Percentiles rank a stretch among this genome's conserved stretches.
These are phyloP conservation scores for Hyppa rectilinea DNA, from an alignment of 2,888 invertebrate species.

Conservation along the genomic window DNA sequence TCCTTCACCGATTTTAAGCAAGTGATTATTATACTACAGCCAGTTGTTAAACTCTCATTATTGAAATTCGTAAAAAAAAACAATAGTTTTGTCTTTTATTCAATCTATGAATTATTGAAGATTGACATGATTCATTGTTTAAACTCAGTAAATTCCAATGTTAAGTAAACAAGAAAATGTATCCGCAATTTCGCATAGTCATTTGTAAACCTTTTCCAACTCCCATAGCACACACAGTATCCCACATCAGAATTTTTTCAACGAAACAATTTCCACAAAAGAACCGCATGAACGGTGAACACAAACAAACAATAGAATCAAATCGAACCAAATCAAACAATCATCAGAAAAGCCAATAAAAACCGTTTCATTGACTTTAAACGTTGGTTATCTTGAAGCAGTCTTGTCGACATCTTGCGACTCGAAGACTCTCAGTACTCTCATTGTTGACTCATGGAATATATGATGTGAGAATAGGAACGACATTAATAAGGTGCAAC, in stretches of 20 bases:
- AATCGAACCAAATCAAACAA: constrained; percentile 14
- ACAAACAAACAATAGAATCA: constrained; percentile 47
- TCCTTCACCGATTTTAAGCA: no score
- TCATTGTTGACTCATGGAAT: constrained; percentile 60
- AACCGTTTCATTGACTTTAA: constrained; percentile 42
- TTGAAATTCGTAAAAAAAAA: no score
- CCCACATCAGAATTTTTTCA: constrained; percentile 20
- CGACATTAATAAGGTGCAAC: constrained; percentile 53
- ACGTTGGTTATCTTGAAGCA: constrained; percentile 47
- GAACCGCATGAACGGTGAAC: constrained; percentile 24
- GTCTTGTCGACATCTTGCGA: constrained; percentile 8
- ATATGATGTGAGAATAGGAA: constrained; percentile 68
- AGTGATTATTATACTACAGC: no score
- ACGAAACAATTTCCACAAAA: constrained; percentile 28
- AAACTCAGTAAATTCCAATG: neutral
- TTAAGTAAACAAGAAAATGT: neutral
- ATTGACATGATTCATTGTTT: neutral
- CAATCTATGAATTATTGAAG: neutral
- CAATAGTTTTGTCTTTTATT: no score
- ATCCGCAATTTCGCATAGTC: neutral
- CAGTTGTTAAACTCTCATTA: no score
- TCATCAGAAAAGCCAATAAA: constrained; percentile 37
- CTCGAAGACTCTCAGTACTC: constrained; percentile 6
- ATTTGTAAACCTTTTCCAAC: neutral
- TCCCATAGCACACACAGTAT: constrained; percentile 5